Percentiles rank a stretch among this genome's conserved stretches.
Evolutionary conservation across 2,888 invertebrate genomes (phyloP).

Genomic region (Tachina lurida): DNA sequence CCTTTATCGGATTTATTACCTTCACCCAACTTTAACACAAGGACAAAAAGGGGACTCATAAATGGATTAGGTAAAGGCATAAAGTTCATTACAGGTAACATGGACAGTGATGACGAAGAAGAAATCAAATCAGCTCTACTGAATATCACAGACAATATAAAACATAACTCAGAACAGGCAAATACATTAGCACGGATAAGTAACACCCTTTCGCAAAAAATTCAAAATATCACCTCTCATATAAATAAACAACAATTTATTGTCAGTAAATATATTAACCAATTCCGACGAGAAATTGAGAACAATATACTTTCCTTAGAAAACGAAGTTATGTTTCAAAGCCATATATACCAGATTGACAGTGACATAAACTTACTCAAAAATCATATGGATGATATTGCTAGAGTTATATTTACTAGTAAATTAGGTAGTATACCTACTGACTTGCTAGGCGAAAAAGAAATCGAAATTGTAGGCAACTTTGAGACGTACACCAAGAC

Average conservation of each 20-base stretch:
- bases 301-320: constrained; percentile 27
- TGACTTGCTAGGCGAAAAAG: constrained; percentile 14
- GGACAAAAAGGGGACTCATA: constrained; percentile 17
- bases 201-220: constrained; percentile 20
- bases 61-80: constrained; percentile 39
- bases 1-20: too few relatives aligned
- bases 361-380: constrained; percentile 40
- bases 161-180: constrained; percentile 5
- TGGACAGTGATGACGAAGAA: constrained; percentile 45
- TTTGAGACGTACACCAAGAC: constrained; percentile 17
- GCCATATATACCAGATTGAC: constrained; percentile 49
- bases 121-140: constrained; percentile 14
- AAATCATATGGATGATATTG: constrained; percentile 30
- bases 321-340: neutral
- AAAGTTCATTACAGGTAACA: constrained; percentile 47
- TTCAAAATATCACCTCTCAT: constrained; percentile 29
- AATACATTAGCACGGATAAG: constrained; percentile 11
- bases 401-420: constrained; percentile 2
- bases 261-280: constrained; percentile 15
- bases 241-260: constrained; percentile 37
- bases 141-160: constrained; percentile 20
- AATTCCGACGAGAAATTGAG: neutral
- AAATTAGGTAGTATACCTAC: constrained; percentile 11
- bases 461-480: constrained; percentile 21
- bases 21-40: constrained; percentile 20